Evolutionary conservation across 1,140 invertebrate genomes (phyloP).

Genomic region (Wiebesia pumilae): DNA sequence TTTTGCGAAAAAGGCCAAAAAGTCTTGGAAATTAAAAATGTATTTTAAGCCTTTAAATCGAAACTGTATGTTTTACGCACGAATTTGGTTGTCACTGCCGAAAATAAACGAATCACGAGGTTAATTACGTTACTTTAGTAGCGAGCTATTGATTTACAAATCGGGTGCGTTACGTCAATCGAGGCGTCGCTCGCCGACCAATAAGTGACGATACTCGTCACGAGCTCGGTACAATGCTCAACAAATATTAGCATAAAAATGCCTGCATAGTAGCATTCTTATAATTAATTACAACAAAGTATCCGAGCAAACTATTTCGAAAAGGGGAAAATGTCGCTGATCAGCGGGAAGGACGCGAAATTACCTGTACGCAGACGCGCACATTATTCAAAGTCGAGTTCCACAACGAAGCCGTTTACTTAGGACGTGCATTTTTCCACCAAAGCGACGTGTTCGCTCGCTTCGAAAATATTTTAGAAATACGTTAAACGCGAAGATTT

Average conservation of each 20-base stretch:
- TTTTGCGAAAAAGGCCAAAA: not conserved
- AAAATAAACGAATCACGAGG: not conserved
- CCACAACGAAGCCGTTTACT: not conserved
- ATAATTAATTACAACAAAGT: not conserved
- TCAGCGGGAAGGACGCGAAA: not conserved
- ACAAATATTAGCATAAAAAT: conserved; percentile 67
- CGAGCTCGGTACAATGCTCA: conserved; percentile 59
- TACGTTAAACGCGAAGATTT: not conserved
- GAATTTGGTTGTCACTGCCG: not conserved
- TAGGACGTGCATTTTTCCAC: not conserved
- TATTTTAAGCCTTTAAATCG: no score
- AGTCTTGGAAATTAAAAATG: not conserved
- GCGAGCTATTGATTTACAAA: not conserved
- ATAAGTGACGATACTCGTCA: conserved; percentile 50
- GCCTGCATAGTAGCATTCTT: conserved; percentile 48
- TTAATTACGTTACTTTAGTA: not conserved
- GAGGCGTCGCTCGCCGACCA: conserved; percentile 57
- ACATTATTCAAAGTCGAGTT: conserved; percentile 7
- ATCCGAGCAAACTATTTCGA: not conserved
- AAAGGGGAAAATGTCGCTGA: not conserved
- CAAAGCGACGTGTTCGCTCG: not conserved
- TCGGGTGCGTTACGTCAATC: conserved; percentile 55
- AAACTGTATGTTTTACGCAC: no score
- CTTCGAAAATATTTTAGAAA: conserved; percentile 5
- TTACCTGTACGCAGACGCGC: not conserved